Base-by-base conservation (phyloP, 2,888 invertebrate genomes). In the Drosophila kanekoi region DNA sequence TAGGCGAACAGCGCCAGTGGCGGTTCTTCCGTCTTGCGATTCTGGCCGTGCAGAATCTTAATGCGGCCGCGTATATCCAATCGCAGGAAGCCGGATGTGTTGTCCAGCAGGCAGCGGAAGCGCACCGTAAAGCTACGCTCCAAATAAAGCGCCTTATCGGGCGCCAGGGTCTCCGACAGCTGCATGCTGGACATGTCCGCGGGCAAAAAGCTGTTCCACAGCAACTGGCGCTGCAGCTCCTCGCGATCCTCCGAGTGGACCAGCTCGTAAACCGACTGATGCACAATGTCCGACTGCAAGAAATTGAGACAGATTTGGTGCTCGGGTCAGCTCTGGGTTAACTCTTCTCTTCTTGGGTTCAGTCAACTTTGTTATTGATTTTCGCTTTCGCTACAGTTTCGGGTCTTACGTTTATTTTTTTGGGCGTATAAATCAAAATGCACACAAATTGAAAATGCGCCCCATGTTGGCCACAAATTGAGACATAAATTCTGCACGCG, bases 231-330 rank as follows among this genome's bases (percentile, higher is more conserved):
- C 91, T 98, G 98, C 63, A 99, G 94, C 93, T 99, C 99, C 92
- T 99, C 99, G 3, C 99, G 94, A 92, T 99, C 99, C 93, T 99
- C 99, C 3, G 98, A 99, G 93, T 99, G 99, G 72, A 99, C 99
- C 92, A 99, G 94, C 93, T 99, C 99, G 94, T 98, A 99, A 57
- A 99, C 98, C 77, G 98, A 98, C 92, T 99, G 99, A 93, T 99
- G 99, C 66, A 99, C 98, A 89, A 99, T 99, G 93, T 99, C 99
- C 85, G 99, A 99, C 99, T 99, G 94, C 35, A 95, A 95, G 80
- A 9, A 10, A 33, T 33, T 33, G 3, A 18, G 11, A 4, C 11
- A 54, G 13, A n/a, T 13, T 32, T 1, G 28, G 28, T 28, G 48
- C 23, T 47, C 6, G 23, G 41, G 28, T 60, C 14, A 44, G 3